Conservation (phyloP, 2,888 invertebrate genomes). For the Myathropa florea region DNA sequence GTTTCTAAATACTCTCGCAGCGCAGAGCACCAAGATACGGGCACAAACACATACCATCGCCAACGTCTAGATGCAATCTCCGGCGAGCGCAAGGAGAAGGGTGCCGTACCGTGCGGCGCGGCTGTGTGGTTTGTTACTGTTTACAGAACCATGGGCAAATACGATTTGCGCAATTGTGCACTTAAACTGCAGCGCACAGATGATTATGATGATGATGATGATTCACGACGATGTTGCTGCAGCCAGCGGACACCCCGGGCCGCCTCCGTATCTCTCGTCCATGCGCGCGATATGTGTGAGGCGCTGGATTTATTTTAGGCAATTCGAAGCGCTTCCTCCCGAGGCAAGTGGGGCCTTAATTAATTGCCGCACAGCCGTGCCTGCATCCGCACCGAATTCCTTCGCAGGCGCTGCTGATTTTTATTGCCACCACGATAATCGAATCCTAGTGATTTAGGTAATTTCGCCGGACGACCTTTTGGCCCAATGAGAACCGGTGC, state of each 20-base stretch:
- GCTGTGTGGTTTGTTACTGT: conserved; percentile 51
- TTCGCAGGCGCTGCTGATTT: conserved; percentile 40
- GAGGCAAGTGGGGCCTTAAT: conserved; percentile 62
- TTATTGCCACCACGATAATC: conserved; percentile 64
- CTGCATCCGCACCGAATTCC: conserved; percentile 1
- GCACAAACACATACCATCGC: conserved; percentile 12
- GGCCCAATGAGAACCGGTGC: conserved; percentile 67
- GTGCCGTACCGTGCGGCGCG: conserved; percentile 14
- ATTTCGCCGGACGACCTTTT: conserved; percentile 65
- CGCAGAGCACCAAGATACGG: conserved; percentile 8
- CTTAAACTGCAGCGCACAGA: conserved; percentile 26
- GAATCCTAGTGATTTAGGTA: conserved; percentile 66
- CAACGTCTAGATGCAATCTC: conserved; percentile 40
- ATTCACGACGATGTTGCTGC: conserved; percentile 63
- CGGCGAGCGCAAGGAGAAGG: conserved; percentile 47
- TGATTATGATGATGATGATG: conserved; percentile 61
- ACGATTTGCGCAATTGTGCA: conserved; percentile 65
- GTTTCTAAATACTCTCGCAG: conserved; percentile 61
- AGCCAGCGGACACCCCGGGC: not conserved
- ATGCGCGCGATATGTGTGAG: conserved; percentile 53
- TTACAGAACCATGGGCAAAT: conserved; percentile 67
- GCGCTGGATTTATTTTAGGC: conserved; percentile 68
- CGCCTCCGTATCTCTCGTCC: too few species aligned
- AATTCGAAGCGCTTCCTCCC: conserved; percentile 62
- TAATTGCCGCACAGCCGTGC: conserved; percentile 44